Base-by-base conservation (phyloP, 2,113 vertebrate species). In the Mormyrus lacerda region DNA sequence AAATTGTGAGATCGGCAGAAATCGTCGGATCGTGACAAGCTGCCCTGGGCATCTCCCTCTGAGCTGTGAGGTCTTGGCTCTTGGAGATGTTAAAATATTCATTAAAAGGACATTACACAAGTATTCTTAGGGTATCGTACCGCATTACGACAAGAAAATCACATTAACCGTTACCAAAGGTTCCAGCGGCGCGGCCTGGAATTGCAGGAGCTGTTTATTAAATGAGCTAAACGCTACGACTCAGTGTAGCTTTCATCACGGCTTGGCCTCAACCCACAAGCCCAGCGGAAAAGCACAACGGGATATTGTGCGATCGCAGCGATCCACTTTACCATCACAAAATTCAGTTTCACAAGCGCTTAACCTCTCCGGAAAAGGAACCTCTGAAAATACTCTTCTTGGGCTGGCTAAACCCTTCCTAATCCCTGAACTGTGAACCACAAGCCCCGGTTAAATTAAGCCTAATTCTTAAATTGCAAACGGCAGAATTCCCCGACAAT, bases 271-370 rank as follows among this genome's bases (percentile, higher is more conserved):
- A 21, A 9, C 85, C 24, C 85, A 42, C 44, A 7, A 79, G 11
- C 21, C 44, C 44, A 31, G 2, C 2, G 21, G 21, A 85, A 48
- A 5, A 48, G 47, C 45, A 31, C 24, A 13, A 48, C 69, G 91
- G 91, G 93, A 93, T 93, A 92, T 90, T 87, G 89, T 90, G 89
- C 39, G 89, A 92, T 93, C 92, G 93, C 89, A 88, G 91, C 92
- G 91, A 94, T 93, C 91, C 91, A 90, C 91, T 93, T 91, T 90
- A 91, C 91, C 92, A 45, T 88, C 76, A 87, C 86, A 88, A 93
- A 93, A 93, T 91, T 50, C 89, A 89, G 91, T 92, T 91, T 91
- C 89, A 35, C 17, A 55, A 79, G 79, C 50, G 88, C 53, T 61
- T 61, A 39, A 83, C 13, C 50, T 55, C 6, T 73, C 31, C 4